phyloP scores from a whole-genome alignment of 2,113 vertebrate genomes.

The cattle (Bos taurus) region DNA sequence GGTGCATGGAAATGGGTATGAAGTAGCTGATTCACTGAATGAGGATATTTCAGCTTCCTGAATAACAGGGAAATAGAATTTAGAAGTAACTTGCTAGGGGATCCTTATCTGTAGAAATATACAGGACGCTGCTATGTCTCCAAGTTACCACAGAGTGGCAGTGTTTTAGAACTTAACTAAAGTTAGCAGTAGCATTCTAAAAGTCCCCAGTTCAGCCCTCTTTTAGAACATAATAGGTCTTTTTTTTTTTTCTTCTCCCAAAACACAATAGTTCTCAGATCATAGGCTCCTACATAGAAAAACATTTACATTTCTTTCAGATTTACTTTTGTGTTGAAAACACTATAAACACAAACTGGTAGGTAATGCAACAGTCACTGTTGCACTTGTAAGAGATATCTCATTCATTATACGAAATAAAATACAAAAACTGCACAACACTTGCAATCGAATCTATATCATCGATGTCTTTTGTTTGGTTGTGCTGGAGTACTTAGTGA shows the following conservation, averaged over 20 bases:
- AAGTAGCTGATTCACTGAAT: not conserved
- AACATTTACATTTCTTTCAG: not conserved
- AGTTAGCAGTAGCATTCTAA: constrained; percentile 3
- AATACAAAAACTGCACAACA: not conserved
- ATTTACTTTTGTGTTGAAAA: not conserved
- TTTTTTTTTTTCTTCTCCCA: not conserved
- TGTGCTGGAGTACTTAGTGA: not conserved
- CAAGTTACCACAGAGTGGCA: constrained; percentile 82
- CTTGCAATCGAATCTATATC: not conserved
- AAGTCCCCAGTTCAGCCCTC: not conserved
- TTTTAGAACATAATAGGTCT: not conserved
- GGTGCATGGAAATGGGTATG: accelerated
- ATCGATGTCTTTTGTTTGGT: not conserved
- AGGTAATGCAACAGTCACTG: not conserved
- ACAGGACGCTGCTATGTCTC: not conserved
- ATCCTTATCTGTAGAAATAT: not conserved
- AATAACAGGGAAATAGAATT: not conserved
- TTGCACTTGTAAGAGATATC: not conserved
- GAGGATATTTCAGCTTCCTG: not conserved
- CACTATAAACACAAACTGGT: not conserved
- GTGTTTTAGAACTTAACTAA: constrained; percentile 73
- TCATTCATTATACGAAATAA: not conserved
- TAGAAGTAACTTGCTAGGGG: not conserved
- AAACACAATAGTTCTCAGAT: not conserved
- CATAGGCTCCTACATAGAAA: not conserved